phyloP scores from a whole-genome alignment of 2,797 vertebrate species.

The Hylomyscus alleni region DNA sequence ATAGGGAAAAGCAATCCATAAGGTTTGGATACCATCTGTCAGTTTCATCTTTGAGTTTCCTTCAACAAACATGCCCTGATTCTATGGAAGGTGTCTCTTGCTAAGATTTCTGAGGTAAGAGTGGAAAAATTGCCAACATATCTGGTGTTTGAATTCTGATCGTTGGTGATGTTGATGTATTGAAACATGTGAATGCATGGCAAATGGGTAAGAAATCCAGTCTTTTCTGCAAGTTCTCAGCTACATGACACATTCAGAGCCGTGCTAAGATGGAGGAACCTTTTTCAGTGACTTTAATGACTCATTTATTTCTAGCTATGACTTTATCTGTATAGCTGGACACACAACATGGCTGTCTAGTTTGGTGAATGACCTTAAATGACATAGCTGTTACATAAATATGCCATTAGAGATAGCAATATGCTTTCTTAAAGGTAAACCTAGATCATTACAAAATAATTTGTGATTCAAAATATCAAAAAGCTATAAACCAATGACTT shows the following conservation, averaged over 20 bases:
- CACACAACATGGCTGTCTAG: background rate
- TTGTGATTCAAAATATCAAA: background rate
- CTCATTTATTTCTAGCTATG: background rate
- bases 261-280: background rate
- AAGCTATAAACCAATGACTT: background rate
- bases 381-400: background rate
- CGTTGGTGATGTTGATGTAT: background rate
- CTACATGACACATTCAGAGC: background rate
- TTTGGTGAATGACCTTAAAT: background rate
- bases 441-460: background rate
- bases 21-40: conserved; percentile 26
- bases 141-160: conserved; percentile 39
- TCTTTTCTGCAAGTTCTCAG: background rate
- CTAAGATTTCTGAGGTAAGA: conserved; percentile 38
- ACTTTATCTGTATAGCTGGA: background rate
- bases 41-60: conserved; percentile 12
- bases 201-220: background rate
- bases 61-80: background rate
- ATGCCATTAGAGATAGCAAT: background rate
- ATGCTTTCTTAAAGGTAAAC: background rate
- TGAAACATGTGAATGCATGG: background rate
- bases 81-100: conserved; percentile 1
- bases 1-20: conserved; percentile 1
- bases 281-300: conserved; percentile 8
- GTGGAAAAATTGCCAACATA: conserved; percentile 5